Evolutionary conservation across 2,797 vertebrate species (phyloP).

Genomic region (Artibeus lituratus): DNA sequence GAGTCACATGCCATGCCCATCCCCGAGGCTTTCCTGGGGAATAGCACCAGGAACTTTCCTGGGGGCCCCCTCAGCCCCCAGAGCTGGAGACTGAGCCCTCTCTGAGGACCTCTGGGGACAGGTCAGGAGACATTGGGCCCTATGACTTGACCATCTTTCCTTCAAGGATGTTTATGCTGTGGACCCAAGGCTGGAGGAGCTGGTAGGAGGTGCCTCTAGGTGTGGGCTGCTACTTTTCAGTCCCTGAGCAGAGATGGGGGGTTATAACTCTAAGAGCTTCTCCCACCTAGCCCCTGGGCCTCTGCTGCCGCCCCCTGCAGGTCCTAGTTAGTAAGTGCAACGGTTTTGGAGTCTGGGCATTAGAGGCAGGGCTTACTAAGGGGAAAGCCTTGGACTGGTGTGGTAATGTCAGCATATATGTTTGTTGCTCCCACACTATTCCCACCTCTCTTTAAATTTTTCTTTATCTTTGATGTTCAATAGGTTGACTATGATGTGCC

Average conservation of each 20-base stretch:
- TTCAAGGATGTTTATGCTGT: slow-evolving; percentile 68
- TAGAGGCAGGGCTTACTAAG: background rate
- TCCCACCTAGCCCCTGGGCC: rapidly evolving
- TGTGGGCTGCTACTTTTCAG: background rate
- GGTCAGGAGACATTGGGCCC: background rate
- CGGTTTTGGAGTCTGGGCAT: background rate
- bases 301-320: background rate
- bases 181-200: slow-evolving; percentile 45
- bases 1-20: background rate
- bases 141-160: slow-evolving; percentile 52
- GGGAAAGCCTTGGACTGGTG: background rate
- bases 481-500: background rate
- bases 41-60: too few species aligned
- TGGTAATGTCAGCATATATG: background rate
- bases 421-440: background rate
- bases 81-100: background rate
- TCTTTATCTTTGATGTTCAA: background rate
- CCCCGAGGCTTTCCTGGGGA: background rate
- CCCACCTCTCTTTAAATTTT: background rate
- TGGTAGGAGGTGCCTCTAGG: slow-evolving; percentile 55
- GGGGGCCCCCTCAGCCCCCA: background rate
- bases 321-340: background rate
- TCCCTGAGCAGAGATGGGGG: rapidly evolving
- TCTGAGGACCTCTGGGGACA: too few species aligned
- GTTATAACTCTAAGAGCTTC: background rate